These are phyloP conservation scores for Bilobella aurantiaca DNA, from an alignment of 1,140 invertebrate species.

Conservation along the genomic window DNA sequence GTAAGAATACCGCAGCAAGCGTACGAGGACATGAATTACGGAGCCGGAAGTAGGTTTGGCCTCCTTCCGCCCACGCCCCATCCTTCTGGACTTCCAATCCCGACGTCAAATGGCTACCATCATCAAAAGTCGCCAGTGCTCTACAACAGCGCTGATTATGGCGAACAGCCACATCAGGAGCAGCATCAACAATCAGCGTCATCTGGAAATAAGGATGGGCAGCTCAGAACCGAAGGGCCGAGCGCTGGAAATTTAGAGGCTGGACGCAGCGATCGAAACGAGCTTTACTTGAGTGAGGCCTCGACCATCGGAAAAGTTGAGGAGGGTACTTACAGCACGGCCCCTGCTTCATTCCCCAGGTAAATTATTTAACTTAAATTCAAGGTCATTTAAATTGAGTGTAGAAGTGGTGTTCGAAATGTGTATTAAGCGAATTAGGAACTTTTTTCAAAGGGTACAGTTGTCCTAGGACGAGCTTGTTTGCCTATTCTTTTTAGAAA, in stretches of 20 bases:
- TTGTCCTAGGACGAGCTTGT: no score
- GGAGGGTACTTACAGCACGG: neutral
- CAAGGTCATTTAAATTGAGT: no score
- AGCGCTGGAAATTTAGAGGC: neutral
- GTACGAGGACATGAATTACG: slow-evolving; percentile 27
- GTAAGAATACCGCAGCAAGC: slow-evolving; percentile 4
- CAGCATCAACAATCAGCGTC: slow-evolving; percentile 17
- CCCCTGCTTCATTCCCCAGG: neutral
- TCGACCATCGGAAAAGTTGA: neutral
- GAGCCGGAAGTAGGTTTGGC: neutral
- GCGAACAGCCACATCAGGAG: slow-evolving; percentile 8
- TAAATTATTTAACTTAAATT: no score
- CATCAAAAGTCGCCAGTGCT: slow-evolving; percentile 11
- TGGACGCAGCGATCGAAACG: neutral
- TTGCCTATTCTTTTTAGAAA: no score
- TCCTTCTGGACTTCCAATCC: neutral
- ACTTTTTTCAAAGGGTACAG: no score
- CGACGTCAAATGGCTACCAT: slow-evolving; percentile 1
- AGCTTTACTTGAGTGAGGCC: neutral
- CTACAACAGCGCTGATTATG: neutral
- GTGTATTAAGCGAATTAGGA: no score
- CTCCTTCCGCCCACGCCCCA: neutral
- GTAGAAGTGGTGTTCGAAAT: no score
- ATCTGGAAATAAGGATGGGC: neutral
- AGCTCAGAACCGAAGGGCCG: neutral